A percentile compares a stretch with the other conserved stretches of the same genome.
Evolutionary conservation across 2,113 vertebrate species (phyloP).

Genomic region (Eolophus roseicapilla): DNA sequence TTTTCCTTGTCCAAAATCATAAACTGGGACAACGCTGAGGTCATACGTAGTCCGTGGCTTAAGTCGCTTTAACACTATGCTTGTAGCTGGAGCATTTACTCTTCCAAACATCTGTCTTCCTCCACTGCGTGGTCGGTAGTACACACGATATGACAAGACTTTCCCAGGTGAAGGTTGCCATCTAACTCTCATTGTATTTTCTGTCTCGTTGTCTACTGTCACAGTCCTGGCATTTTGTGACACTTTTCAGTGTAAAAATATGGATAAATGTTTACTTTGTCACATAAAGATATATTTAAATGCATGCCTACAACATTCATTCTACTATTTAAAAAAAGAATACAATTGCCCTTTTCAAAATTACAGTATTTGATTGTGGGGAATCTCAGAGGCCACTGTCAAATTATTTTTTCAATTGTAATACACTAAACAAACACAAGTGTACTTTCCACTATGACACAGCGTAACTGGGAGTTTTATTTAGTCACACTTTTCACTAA

Average conservation of each 20-base stretch:
- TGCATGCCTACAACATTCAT: background rate
- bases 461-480: background rate
- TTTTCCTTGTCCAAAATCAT: constrained; percentile 90
- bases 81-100: constrained; percentile 75
- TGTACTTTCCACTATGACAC: background rate
- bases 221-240: constrained; percentile 78
- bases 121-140: constrained; percentile 75
- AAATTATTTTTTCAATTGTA: background rate
- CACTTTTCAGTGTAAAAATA: constrained; percentile 74
- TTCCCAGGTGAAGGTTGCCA: constrained; percentile 88
- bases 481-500: background rate
- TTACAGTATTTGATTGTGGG: background rate
- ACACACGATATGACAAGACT: constrained; percentile 85
- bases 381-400: background rate
- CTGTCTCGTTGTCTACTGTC: constrained; percentile 86
- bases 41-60: constrained; percentile 84
- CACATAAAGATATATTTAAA: background rate
- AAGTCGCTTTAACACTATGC: constrained; percentile 83
- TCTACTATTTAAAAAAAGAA: background rate
- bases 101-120: constrained; percentile 82
- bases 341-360: background rate
- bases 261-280: constrained; percentile 16
- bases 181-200: constrained; percentile 82
- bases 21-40: constrained; percentile 86
- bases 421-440: background rate